Conservation (phyloP, 1,140 invertebrate species). For the Dendrolimus kikuchii region DNA sequence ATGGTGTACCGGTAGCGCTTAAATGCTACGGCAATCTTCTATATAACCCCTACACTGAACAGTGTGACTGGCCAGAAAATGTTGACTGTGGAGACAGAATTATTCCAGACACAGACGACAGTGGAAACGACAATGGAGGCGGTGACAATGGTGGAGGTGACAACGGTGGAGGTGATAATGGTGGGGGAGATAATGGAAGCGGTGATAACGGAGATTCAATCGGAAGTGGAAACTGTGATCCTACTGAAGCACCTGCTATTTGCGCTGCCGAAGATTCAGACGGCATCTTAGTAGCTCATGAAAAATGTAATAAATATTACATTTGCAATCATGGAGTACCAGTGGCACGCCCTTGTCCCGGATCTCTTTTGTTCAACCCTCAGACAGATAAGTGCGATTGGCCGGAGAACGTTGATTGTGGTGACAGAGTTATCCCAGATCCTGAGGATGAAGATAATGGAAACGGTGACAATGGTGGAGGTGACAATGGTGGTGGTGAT, state of each 20-base stretch:
- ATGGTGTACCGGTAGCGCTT: not conserved
- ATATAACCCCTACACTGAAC: not conserved
- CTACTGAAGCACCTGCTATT: too few relatives aligned
- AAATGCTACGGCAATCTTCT: not conserved
- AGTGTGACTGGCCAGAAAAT: not conserved
- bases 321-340: too few relatives aligned
- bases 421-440: slow-evolving; percentile 2
- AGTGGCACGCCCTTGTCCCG: too few relatives aligned
- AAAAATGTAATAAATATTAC: too few relatives aligned
- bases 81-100: not conserved
- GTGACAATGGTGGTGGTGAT: not conserved
- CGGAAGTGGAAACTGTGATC: too few relatives aligned
- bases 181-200: slow-evolving; percentile 5
- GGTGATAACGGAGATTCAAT: not conserved
- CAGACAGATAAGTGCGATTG: too few relatives aligned
- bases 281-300: too few relatives aligned
- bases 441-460: slow-evolving; percentile 7
- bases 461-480: not conserved
- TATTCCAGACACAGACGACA: not conserved
- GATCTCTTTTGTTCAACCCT: slow-evolving; percentile 24
- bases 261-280: too few relatives aligned
- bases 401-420: too few relatives aligned
- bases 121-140: slow-evolving; percentile 5
- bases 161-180: slow-evolving; percentile 7
- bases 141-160: not conserved